phyloP scores from a whole-genome alignment of 2,888 invertebrate genomes.

The Onthophagus sagittarius region DNA sequence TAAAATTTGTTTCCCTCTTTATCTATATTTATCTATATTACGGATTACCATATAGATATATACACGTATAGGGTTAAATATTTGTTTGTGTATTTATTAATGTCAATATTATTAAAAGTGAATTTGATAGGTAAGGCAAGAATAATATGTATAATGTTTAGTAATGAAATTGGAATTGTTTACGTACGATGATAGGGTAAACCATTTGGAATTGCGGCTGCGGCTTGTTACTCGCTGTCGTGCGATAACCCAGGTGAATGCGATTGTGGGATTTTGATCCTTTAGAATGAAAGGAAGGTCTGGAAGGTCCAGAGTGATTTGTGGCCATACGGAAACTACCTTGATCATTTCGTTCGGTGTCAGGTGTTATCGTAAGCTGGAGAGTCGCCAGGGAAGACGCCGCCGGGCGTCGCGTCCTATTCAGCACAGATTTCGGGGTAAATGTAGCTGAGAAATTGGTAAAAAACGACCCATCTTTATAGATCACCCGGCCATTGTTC shows the following conservation, averaged over 20 bases:
- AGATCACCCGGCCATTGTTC: conserved; percentile 46
- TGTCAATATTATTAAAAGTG: too few species aligned
- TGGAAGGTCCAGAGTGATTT: conserved; percentile 15
- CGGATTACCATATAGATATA: too few species aligned
- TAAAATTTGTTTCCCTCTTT: too few species aligned
- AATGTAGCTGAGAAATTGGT: conserved; percentile 52
- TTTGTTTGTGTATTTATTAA: too few species aligned
- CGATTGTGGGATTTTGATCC: neutral
- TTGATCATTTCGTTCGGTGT: conserved; percentile 22
- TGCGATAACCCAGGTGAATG: neutral
- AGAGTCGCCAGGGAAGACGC: conserved; percentile 32
- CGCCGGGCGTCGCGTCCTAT: conserved; percentile 35
- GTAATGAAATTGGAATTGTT: neutral
- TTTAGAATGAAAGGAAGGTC: conserved; percentile 5
- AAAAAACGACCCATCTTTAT: conserved; percentile 50
- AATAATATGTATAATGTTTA: too few species aligned
- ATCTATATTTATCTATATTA: too few species aligned
- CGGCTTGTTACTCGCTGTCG: conserved; percentile 1
- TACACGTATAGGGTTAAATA: too few species aligned
- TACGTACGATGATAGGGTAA: neutral
- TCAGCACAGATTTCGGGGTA: conserved; percentile 48
- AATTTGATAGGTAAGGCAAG: too few species aligned
- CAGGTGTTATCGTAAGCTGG: conserved; percentile 36
- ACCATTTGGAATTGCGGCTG: neutral
- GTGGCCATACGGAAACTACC: conserved; percentile 19